Percentiles rank a stretch among this genome's conserved stretches.
phyloP scores from a whole-genome alignment of 1,140 invertebrate genomes.

The Bombus waltoni region DNA sequence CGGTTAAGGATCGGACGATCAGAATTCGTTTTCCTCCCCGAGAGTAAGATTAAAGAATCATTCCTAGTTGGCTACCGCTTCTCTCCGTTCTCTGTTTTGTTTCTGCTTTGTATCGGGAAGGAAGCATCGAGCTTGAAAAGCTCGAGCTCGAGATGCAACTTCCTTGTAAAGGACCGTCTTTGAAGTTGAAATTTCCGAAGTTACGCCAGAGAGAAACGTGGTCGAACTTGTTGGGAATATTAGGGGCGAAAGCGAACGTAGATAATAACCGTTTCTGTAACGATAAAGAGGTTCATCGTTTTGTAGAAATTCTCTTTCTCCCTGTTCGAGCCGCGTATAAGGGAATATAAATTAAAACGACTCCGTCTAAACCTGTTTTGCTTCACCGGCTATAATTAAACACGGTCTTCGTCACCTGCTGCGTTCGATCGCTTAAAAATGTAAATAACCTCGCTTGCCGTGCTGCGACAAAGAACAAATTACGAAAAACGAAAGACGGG shows the following conservation, averaged over 20 bases:
- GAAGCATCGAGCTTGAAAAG: too few species aligned
- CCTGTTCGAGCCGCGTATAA: not conserved
- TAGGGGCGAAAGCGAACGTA: too few species aligned
- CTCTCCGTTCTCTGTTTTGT: not conserved
- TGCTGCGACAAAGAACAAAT: too few species aligned
- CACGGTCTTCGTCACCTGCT: not conserved
- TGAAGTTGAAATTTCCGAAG: slow-evolving; percentile 5
- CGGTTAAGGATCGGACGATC: not conserved
- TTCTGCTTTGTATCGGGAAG: too few species aligned
- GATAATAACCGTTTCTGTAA: not conserved
- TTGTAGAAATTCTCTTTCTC: not conserved
- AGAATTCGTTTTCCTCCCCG: not conserved
- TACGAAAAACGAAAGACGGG: not conserved
- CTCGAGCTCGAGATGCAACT: not conserved
- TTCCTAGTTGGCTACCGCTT: too few species aligned
- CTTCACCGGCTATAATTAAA: not conserved
- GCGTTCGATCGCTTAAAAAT: not conserved
- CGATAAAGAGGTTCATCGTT: not conserved
- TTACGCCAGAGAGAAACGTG: not conserved
- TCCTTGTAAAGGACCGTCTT: not conserved
- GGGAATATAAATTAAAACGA: not conserved
- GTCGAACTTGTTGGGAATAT: not conserved
- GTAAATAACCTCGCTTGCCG: not conserved
- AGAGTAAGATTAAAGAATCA: not conserved
- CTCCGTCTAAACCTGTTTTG: not conserved